Evolutionary conservation across 2,797 vertebrate species (phyloP).

Genomic region (Sylvilagus floridanus): DNA sequence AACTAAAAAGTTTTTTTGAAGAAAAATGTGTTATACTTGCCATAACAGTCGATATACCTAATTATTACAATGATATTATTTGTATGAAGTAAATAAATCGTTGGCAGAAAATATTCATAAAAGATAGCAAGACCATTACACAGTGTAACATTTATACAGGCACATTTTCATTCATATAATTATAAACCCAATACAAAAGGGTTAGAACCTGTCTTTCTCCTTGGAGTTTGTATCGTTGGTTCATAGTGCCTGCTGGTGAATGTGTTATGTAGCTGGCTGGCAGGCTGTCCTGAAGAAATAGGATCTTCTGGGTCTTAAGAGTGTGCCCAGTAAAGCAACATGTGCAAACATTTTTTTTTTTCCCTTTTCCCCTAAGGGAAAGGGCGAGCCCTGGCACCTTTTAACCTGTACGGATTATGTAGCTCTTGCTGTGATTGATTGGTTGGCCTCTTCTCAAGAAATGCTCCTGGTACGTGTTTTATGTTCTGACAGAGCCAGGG

Average conservation of each 20-base stretch:
- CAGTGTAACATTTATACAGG: neutral
- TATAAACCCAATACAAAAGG: slow-evolving; percentile 33
- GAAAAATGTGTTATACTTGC: neutral
- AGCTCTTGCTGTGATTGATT: slow-evolving; percentile 71
- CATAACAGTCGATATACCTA: neutral
- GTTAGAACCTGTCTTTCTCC: slow-evolving; percentile 8
- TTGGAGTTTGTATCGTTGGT: slow-evolving; percentile 23
- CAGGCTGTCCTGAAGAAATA: slow-evolving; percentile 54
- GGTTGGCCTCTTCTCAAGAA: slow-evolving; percentile 73
- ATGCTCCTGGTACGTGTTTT: slow-evolving; percentile 67
- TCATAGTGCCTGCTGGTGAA: neutral
- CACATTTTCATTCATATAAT: neutral
- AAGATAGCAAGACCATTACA: neutral
- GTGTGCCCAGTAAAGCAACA: neutral
- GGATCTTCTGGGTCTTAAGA: neutral
- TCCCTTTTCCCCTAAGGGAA: slow-evolving; percentile 20
- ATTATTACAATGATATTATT: neutral
- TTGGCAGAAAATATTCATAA: neutral
- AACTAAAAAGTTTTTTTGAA: neutral
- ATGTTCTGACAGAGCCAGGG: slow-evolving; percentile 68
- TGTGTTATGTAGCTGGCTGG: neutral
- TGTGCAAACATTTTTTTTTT: slow-evolving; percentile 51
- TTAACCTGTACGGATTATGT: slow-evolving; percentile 70
- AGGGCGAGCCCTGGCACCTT: slow-evolving; percentile 69
- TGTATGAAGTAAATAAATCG: slow-evolving; percentile 38